Base-by-base conservation (phyloP, 2,888 invertebrate species). In the Antitype chi region DNA sequence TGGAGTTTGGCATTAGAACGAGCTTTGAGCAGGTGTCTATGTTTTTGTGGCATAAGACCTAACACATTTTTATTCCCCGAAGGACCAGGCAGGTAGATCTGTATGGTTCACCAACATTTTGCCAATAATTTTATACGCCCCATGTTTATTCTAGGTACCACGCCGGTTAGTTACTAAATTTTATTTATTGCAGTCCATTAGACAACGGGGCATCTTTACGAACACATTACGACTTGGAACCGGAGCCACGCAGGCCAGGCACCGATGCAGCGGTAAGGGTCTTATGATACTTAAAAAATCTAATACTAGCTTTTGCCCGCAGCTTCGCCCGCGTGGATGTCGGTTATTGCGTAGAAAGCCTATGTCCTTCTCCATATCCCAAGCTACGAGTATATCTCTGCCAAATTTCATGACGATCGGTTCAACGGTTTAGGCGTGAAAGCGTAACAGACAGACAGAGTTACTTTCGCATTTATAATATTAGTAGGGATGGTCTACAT, bases 211-310 rank as follows among this genome's bases (percentile, higher is more conserved):
- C 92, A 11, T 86, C 91, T 9, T 85, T 96, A 28, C 91, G 96
- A 72, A 92, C 91, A 17, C 93, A 95, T 53, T 96, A 94, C 76
- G 93, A 93, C 49, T 88, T 96, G 74, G 92, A 94, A 6, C 91
- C 95, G 0, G 95, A 95, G 75, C 91, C 95, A 1, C 89, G 92
- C 0, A 84, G 90, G 2, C 89, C 93, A 7, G 93, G 93, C 8
- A 91, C 94, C 0, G 96, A 96, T 87, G 95, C 93, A 38, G 90
- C 91, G 76, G 96, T 96, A 86, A 90, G 92, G 2, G 17, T 32
- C 11, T 32, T 60, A 32, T 28, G 52, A 52, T 49, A 49, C 15
- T 49, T 47, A 20, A 25, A 66, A 66, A 47, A 47, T 64, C 11
- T 3, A 25, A 66, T 47, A n/a, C n/a, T n/a, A n/a, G n/a, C n/a